These are phyloP conservation scores for Melanostoma scalare DNA, from an alignment of 2,888 invertebrate species.

Conservation along the genomic window DNA sequence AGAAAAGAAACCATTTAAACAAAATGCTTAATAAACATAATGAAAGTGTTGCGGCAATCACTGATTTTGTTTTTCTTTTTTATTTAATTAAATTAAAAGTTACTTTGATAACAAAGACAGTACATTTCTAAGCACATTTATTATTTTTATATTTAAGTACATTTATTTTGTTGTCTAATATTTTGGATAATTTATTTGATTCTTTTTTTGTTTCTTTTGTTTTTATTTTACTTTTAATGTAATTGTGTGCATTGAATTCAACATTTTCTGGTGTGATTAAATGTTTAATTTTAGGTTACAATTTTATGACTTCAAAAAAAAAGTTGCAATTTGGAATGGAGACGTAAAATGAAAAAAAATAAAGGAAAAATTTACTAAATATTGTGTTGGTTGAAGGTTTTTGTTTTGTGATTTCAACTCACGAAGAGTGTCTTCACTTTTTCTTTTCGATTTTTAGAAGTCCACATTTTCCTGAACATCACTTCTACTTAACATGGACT, in stretches of 20 bases:
- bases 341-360: constrained; percentile 15
- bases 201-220: constrained; percentile 17
- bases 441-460: too few relatives aligned
- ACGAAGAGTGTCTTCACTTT: too few relatives aligned
- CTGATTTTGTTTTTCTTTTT: constrained; percentile 18
- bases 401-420: too few relatives aligned
- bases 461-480: too few relatives aligned
- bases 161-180: constrained; percentile 51
- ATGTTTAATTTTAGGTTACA: constrained; percentile 1
- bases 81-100: background rate
- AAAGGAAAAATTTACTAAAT: too few relatives aligned
- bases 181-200: constrained; percentile 21
- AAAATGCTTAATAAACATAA: constrained; percentile 41
- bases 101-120: background rate
- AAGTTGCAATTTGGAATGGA: constrained; percentile 48
- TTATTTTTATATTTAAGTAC: constrained; percentile 59
- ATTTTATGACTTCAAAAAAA: constrained; percentile 4
- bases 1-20: constrained; percentile 32
- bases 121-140: constrained; percentile 63
- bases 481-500: too few relatives aligned
- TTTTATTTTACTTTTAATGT: constrained; percentile 29
- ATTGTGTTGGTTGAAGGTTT: too few relatives aligned
- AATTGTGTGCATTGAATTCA: constrained; percentile 48
- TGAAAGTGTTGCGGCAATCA: constrained; percentile 48
- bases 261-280: constrained; percentile 44